phyloP scores from a whole-genome alignment of 1,140 invertebrate species.

The Hylyphantes graminicola region DNA sequence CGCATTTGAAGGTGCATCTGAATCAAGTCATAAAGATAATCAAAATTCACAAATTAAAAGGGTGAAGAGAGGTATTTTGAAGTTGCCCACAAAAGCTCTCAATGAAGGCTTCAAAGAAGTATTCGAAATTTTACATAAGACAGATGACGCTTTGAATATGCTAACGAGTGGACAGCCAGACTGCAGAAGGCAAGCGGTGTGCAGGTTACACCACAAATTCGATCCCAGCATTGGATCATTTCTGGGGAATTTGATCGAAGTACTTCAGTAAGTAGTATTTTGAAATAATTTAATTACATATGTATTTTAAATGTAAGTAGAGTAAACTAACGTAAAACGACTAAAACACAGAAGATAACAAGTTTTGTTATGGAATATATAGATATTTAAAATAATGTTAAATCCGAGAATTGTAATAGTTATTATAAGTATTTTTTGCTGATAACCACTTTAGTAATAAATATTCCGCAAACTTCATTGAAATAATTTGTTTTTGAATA shows the following conservation, averaged over 20 bases:
- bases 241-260: constrained; percentile 32
- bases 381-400: no score
- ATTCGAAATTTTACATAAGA: constrained; percentile 26
- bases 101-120: constrained; percentile 47
- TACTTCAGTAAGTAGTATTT: constrained; percentile 27
- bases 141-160: constrained; percentile 38
- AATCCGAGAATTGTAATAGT: no score
- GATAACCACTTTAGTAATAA: no score
- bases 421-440: no score
- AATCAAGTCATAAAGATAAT: no score
- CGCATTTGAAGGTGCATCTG: no score
- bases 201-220: constrained; percentile 30
- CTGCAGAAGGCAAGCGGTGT: constrained; percentile 46
- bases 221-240: constrained; percentile 38
- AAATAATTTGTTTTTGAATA: no score
- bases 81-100: constrained; percentile 19
- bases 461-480: no score
- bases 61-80: constrained; percentile 15
- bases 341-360: background rate
- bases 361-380: no score
- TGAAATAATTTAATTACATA: background rate
- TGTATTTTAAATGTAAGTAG: background rate
- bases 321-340: background rate
- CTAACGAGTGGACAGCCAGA: constrained; percentile 39
- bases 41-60: background rate